phyloP scores from a whole-genome alignment of 2,113 vertebrate species.

The Struthidea cinerea region DNA sequence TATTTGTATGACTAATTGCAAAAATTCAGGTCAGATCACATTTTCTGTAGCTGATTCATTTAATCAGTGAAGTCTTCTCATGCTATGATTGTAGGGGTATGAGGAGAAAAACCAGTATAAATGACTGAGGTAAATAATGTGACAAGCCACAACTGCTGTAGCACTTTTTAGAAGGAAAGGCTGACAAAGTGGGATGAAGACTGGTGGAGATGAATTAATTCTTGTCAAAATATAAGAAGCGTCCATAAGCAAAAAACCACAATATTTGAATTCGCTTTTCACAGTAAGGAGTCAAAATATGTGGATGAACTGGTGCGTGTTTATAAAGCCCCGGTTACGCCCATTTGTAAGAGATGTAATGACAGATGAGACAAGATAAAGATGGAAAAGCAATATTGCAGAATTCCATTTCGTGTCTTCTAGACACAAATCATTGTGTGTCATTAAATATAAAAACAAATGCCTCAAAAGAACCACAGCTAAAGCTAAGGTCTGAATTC shows the following conservation, averaged over 20 bases:
- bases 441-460: background rate
- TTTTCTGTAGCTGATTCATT: conserved; percentile 7
- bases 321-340: background rate
- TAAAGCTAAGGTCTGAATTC: background rate
- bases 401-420: background rate
- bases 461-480: background rate
- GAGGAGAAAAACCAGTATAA: background rate
- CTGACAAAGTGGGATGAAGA: background rate
- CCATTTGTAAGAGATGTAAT: background rate
- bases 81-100: background rate
- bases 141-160: background rate
- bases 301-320: background rate
- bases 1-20: background rate
- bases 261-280: background rate
- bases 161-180: background rate
- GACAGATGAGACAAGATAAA: background rate
- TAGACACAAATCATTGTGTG: background rate
- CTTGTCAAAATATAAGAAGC: background rate
- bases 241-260: background rate
- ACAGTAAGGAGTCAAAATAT: background rate
- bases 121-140: background rate
- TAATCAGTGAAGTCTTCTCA: background rate
- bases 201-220: background rate
- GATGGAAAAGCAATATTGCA: background rate
- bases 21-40: background rate